Conservation (phyloP, 2,113 vertebrate species). For the Platysternon megacephalum region DNA sequence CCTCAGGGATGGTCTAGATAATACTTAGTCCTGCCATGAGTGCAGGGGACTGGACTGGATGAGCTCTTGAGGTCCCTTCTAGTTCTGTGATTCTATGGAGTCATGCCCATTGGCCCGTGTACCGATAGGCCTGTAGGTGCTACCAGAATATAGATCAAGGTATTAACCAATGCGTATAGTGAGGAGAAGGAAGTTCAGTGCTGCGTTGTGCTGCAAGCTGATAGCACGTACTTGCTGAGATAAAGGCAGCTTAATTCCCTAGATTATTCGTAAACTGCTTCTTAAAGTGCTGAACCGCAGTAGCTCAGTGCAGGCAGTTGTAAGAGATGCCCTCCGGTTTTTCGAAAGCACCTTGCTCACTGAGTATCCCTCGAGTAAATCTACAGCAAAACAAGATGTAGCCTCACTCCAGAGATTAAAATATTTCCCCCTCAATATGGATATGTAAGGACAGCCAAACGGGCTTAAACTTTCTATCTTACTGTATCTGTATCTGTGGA, state of each 20-base stretch:
- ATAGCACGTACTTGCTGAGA: background rate
- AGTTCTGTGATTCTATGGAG: too few species aligned
- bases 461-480: background rate
- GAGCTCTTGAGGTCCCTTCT: too few species aligned
- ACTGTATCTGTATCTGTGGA: background rate
- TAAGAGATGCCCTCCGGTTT: background rate
- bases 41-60: too few species aligned
- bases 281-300: background rate
- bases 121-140: fast-evolving
- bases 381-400: background rate
- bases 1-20: too few species aligned
- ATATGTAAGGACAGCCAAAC: background rate
- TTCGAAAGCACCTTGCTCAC: background rate
- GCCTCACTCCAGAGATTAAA: background rate
- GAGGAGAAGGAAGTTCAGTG: background rate
- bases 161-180: fast-evolving
- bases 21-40: too few species aligned
- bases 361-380: background rate
- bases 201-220: fast-evolving
- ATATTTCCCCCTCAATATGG: fast-evolving
- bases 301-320: background rate
- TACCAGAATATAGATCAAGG: fast-evolving
- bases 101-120: too few species aligned
- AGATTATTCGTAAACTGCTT: background rate
- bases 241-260: fast-evolving